A percentile compares a stretch with the other conserved stretches of the same genome.
Conservation (phyloP, 1,140 invertebrate species). For the Euwallacea similis region DNA sequence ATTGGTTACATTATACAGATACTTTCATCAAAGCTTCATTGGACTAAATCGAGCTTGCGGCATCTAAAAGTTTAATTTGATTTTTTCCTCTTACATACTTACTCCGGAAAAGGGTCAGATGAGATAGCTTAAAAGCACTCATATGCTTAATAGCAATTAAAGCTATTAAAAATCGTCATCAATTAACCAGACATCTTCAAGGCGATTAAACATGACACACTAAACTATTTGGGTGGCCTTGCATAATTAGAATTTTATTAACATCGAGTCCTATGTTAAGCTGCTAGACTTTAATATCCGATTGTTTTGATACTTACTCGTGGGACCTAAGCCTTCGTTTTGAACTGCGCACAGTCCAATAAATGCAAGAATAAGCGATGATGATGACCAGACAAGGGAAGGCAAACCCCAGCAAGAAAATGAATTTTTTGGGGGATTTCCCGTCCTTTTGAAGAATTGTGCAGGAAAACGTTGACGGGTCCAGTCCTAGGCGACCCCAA, state of each 20-base stretch:
- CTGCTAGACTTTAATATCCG: not conserved
- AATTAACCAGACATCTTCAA: not conserved
- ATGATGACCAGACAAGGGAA: constrained; percentile 81
- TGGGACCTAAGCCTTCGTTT: constrained; percentile 70
- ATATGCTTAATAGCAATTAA: not conserved
- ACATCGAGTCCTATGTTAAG: not conserved
- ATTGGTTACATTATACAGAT: too few species aligned
- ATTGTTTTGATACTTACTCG: constrained; percentile 53
- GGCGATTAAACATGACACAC: not conserved
- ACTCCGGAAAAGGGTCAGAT: not conserved
- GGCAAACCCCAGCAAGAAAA: constrained; percentile 81
- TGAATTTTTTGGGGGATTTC: constrained; percentile 79
- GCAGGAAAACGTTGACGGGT: constrained; percentile 78
- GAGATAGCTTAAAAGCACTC: constrained; percentile 10
- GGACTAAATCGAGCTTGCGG: too few species aligned
- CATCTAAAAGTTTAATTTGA: too few species aligned
- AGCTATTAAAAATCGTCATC: not conserved
- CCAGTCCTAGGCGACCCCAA: constrained; percentile 80
- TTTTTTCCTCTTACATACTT: too few species aligned
- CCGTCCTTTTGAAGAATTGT: constrained; percentile 79
- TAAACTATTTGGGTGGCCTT: constrained; percentile 19
- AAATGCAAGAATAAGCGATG: constrained; percentile 82
- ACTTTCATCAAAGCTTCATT: too few species aligned
- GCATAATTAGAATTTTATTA: constrained; percentile 7
- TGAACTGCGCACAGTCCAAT: constrained; percentile 73